Conservation (phyloP, 2,113 vertebrate species). For the Gopherus flavomarginatus region DNA sequence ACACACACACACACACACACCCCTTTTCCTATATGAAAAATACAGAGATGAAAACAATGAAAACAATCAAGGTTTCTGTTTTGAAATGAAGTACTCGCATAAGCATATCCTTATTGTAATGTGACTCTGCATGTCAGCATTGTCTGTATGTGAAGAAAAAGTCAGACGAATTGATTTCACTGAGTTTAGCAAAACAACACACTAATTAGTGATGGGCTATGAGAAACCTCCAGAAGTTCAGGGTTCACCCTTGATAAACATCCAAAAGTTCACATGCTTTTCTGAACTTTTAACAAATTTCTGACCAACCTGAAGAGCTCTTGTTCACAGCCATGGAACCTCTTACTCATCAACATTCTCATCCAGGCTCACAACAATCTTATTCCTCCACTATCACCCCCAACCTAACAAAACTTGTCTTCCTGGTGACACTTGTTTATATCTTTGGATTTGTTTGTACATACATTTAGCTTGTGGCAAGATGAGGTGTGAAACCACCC, state of each 20-base stretch:
- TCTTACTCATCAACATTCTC: not conserved
- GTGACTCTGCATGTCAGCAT: not conserved
- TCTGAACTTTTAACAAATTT: not conserved
- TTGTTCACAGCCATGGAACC: not conserved
- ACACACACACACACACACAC: not conserved
- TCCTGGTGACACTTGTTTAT: not conserved
- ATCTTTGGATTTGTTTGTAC: not conserved
- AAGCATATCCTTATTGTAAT: conserved; percentile 21
- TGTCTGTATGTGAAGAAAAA: not conserved
- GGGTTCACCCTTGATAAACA: conserved; percentile 2
- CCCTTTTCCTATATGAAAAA: not conserved
- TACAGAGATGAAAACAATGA: conserved; percentile 16
- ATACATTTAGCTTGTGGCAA: not conserved
- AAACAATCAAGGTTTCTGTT: conserved; percentile 30
- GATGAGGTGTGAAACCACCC: not conserved
- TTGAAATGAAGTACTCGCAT: conserved; percentile 1
- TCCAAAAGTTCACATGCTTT: not conserved
- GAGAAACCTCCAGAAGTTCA: not conserved
- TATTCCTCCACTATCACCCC: not conserved
- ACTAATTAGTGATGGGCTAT: not conserved
- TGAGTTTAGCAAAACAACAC: not conserved
- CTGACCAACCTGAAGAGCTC: not conserved
- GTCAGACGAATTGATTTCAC: conserved; percentile 2
- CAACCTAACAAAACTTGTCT: not conserved
- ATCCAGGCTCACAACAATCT: not conserved